Evolutionary conservation across 2,113 vertebrate species (phyloP), one percentile per base, ranked within the genome.

Genomic region (Erythrocercus mccallii): DNA sequence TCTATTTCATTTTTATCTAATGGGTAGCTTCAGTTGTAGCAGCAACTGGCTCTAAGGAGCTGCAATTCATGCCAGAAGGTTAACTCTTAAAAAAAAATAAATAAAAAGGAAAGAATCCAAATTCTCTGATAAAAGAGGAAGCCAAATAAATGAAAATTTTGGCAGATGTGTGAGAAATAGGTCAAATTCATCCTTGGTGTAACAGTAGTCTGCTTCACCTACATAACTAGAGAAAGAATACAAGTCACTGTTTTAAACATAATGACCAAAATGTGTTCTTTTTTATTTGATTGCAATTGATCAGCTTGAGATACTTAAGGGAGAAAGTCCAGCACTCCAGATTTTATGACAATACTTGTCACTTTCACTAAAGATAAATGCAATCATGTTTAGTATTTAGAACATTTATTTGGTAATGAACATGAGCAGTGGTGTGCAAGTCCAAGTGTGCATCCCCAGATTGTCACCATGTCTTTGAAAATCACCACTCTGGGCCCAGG

Each of bases 141-240:
- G 81, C 58, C 87, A 95, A 92, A 93, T 40, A 64, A 88, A 80
- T 66, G 5, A 58, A 62, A 51, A 35, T 31, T 95, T 81, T 94
- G 58, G 42, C 95, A 93, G 66, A 61, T 9, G 0, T 57, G 11
- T 57, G 30, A 73, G 53, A 51, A 94, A 77, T 6, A 82, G 54
- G 44, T 27, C 68, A 77, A 60, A 90, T 60, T 68, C 27, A 48
- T 78, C 51, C 35, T 72, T 68, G 23, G 27, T 91, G 28, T 91
- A 91, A 90, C 72, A 93, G 86, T 25, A 82, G 35, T 31, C 30
- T 90, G 51, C 42, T 94, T 79, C 19, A 9, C 69, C 73, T 72
- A 21, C 31, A n/a, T 35, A 85, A 81, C 48, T 51, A 64, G 57
- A 69, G 83, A 38, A 71, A 88, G 57, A 79, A 61, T 53, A 81